phyloP scores from a whole-genome alignment of 2,797 vertebrate species.

The Pseudochirops cupreus region DNA sequence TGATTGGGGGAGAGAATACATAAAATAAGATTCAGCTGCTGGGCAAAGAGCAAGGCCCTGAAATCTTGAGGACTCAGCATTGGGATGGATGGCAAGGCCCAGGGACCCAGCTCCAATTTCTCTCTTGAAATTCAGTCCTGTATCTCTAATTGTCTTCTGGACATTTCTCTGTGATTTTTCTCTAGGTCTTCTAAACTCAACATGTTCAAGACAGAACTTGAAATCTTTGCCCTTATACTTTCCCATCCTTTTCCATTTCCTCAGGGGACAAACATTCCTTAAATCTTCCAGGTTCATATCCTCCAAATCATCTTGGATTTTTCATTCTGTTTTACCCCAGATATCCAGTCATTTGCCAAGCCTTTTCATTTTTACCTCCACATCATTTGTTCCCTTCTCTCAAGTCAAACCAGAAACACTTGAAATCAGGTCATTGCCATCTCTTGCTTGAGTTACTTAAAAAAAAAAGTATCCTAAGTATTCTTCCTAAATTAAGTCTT shows the following conservation, averaged over 20 bases:
- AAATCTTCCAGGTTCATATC: too few species aligned
- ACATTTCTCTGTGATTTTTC: background rate
- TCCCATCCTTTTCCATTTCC: background rate
- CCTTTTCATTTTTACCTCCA: too few species aligned
- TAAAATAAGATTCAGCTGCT: background rate
- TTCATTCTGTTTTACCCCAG: too few species aligned
- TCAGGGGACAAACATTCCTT: background rate
- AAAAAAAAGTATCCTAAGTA: background rate
- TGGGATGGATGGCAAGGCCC: background rate
- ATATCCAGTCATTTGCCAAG: too few species aligned
- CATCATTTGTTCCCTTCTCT: too few species aligned
- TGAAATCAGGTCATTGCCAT: background rate
- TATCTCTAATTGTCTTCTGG: background rate
- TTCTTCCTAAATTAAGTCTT: too few species aligned
- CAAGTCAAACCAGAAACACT: too few species aligned
- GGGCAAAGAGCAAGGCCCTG: background rate
- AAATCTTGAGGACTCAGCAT: background rate
- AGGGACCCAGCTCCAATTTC: background rate
- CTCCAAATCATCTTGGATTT: too few species aligned
- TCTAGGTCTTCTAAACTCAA: background rate
- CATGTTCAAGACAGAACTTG: background rate
- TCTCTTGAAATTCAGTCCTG: background rate
- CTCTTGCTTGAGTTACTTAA: conserved; percentile 26
- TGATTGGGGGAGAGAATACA: background rate
- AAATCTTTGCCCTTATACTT: background rate